Evolutionary conservation across 1,140 invertebrate species (phyloP).

Genomic region (Charaxes varanes): DNA sequence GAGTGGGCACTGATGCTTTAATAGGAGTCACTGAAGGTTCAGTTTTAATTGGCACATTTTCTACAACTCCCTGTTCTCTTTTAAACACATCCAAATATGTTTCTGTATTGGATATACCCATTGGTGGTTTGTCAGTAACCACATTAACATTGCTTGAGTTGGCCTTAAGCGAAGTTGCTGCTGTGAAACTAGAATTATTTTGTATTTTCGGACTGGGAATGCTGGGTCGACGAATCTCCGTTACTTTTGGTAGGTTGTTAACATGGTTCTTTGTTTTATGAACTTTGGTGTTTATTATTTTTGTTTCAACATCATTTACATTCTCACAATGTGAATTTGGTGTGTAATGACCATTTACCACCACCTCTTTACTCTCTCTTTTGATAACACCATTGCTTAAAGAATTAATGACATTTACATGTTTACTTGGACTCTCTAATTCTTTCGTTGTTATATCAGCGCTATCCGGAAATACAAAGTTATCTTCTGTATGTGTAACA

Average conservation of each 20-base stretch:
- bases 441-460: conserved; percentile 44
- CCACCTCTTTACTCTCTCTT: conserved; percentile 32
- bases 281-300: conserved; percentile 48
- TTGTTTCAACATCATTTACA: conserved; percentile 32
- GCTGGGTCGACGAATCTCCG: conserved; percentile 27
- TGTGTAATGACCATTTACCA: conserved; percentile 53
- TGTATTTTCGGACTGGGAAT: conserved; percentile 38
- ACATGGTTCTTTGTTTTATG: conserved; percentile 36
- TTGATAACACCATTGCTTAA: conserved; percentile 52
- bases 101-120: conserved; percentile 31
- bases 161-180: conserved; percentile 35
- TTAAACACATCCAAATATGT: conserved; percentile 68
- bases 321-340: conserved; percentile 21
- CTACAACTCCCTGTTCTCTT: conserved; percentile 55
- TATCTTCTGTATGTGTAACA: conserved; percentile 62
- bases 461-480: conserved; percentile 49
- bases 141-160: conserved; percentile 58
- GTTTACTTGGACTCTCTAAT: conserved; percentile 49
- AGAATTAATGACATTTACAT: conserved; percentile 36
- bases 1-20: too few species aligned
- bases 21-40: conserved; percentile 27
- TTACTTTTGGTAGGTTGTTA: conserved; percentile 26
- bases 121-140: conserved; percentile 37
- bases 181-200: conserved; percentile 17
- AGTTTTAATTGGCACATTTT: conserved; percentile 36